Evolutionary conservation across 2,888 invertebrate species (phyloP), one percentile per base, ranked within the genome.

Genomic region (Nycteola revayana): DNA sequence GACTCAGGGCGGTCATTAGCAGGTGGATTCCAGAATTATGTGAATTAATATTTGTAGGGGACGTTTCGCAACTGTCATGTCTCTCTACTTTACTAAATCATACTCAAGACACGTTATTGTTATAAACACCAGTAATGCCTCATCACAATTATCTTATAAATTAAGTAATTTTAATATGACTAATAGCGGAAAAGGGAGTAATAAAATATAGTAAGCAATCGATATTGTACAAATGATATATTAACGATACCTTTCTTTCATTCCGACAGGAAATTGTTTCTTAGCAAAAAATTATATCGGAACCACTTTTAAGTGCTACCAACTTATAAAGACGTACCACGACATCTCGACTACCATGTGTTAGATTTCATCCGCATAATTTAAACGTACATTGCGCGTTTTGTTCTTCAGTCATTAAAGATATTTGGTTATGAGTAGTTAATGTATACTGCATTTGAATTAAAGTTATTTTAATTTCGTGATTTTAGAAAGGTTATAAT

Each of bases 211-310:
- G 37, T 40, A 32, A 31, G 30, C 51, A 54, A 60, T 64, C 64
- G 56, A 71, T 75, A 75, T 60, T 62, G 66, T 64, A 51, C 70
- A 48, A 42, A 55, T 49, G 43, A 49, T 44, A 43, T 42, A 58
- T 52, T 49, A 51, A 53, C 35, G 42, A 49, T 42, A 31, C 36
- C 51, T 56, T 57, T 58, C 56, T 61, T 57, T 56, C 40, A 57
- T 42, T 66, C 59, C 54, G 59, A 71, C 73, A 75, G 75, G 77
- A 78, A 77, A 77, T 78, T 68, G 66, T 72, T 69, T 73, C 56
- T 58, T 48, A 44, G 60, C 60, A 71, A 72, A 75, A 71, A 74
- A 67, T 48, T 58, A 70, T 62, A 71, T 61, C 55, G 47, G 47
- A 63, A 62, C 56, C 48, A 60, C 56, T 58, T 66, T 67, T 60